Conservation (phyloP, 2,888 invertebrate genomes). For the Torymus aiolomorphi region DNA sequence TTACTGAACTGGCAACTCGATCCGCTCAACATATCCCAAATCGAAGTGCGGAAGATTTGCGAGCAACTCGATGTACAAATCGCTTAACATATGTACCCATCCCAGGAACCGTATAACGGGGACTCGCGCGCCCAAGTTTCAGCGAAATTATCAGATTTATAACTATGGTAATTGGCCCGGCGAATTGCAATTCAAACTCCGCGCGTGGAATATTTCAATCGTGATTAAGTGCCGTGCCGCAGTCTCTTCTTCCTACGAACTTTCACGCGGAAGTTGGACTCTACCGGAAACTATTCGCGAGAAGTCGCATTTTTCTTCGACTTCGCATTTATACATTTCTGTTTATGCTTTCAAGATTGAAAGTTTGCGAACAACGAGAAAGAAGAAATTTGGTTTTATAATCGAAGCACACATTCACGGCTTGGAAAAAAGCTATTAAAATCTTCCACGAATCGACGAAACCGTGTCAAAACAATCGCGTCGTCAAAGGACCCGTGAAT, state of each 20-base stretch:
- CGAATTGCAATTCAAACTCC: constrained; percentile 35
- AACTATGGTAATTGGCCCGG: constrained; percentile 42
- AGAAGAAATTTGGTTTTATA: too few relatives aligned
- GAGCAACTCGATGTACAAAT: background rate
- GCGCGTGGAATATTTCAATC: constrained; percentile 31
- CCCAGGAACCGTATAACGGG: background rate
- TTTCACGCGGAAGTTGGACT: background rate
- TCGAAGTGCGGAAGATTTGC: background rate
- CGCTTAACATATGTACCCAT: constrained; percentile 12
- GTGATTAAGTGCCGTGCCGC: constrained; percentile 11
- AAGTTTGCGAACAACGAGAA: too few relatives aligned
- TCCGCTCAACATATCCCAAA: too few relatives aligned
- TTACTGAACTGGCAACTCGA: too few relatives aligned
- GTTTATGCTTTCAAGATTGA: background rate
- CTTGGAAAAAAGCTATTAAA: background rate
- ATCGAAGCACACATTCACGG: background rate
- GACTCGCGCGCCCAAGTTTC: too few relatives aligned
- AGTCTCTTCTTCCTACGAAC: constrained; percentile 9
- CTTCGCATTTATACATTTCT: constrained; percentile 25
- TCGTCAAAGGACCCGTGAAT: too few relatives aligned
- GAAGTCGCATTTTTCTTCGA: constrained; percentile 15
- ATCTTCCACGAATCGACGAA: too few relatives aligned
- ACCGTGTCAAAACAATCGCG: too few relatives aligned
- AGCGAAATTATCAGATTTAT: constrained; percentile 43
- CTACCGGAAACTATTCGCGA: background rate